A percentile compares a stretch with the other conserved stretches of the same genome.
These are phyloP conservation scores for Nerophis ophidion DNA, from an alignment of 2,113 vertebrate genomes.

Conservation along the genomic window DNA sequence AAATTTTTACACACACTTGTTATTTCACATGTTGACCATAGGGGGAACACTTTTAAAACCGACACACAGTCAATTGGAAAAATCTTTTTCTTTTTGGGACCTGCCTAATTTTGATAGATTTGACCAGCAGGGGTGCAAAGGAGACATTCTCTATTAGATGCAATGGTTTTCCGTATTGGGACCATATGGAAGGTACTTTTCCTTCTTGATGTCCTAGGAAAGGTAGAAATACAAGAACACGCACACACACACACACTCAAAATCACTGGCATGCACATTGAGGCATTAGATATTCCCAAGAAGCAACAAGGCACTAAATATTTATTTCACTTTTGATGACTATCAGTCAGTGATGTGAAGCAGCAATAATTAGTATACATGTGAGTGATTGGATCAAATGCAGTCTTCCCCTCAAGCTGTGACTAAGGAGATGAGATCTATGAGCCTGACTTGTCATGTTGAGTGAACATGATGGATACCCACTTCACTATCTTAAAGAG, in stretches of 20 bases:
- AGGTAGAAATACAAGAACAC: too few relatives aligned
- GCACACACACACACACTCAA: conserved; percentile 3
- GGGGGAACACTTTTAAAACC: too few relatives aligned
- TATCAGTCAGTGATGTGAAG: conserved; percentile 39
- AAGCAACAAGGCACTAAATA: conserved; percentile 9
- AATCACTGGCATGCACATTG: not conserved
- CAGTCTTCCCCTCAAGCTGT: conserved; percentile 28
- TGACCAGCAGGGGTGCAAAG: too few relatives aligned
- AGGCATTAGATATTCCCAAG: conserved; percentile 4
- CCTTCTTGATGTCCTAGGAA: too few relatives aligned
- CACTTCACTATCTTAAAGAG: conserved; percentile 13
- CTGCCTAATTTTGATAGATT: too few relatives aligned
- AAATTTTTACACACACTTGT: too few relatives aligned
- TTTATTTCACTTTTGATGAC: conserved; percentile 28
- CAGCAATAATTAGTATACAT: conserved; percentile 46
- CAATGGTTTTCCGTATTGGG: too few relatives aligned
- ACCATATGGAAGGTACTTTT: too few relatives aligned
- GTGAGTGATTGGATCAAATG: conserved; percentile 44
- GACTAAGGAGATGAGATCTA: conserved; percentile 32
- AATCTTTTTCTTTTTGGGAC: too few relatives aligned
- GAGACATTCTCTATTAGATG: too few relatives aligned
- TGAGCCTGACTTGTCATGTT: conserved; percentile 24
- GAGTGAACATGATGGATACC: conserved; percentile 24
- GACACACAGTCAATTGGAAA: too few relatives aligned
- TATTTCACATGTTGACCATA: too few relatives aligned